Percentiles rank a stretch among this genome's conserved stretches.
These are phyloP conservation scores for Drosophila oshimai DNA, from an alignment of 1,140 invertebrate species.

Conservation along the genomic window DNA sequence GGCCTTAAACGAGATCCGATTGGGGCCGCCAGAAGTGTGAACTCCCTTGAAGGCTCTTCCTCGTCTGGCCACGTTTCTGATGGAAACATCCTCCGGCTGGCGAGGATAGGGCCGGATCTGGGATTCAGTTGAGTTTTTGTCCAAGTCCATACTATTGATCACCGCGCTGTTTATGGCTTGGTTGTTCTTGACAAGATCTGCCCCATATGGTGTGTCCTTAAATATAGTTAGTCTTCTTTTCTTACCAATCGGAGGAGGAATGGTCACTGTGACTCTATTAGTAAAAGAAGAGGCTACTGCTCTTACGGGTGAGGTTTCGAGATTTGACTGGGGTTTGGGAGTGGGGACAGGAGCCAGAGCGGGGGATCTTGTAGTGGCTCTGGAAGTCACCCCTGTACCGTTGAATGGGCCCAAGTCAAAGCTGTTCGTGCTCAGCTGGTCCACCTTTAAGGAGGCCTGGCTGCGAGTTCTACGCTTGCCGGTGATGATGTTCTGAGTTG, in stretches of 20 bases:
- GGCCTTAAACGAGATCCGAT: background rate
- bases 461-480: conserved; percentile 64
- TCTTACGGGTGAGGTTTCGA: no score
- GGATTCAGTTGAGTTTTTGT: background rate
- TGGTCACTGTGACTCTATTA: no score
- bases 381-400: background rate
- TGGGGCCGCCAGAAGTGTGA: background rate
- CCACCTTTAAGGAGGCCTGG: conserved; percentile 50
- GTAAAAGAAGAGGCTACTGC: no score
- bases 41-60: conserved; percentile 1
- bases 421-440: conserved; percentile 15
- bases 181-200: background rate
- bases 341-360: background rate
- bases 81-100: conserved; percentile 4
- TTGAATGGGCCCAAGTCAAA: conserved; percentile 26
- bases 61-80: conserved; percentile 51
- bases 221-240: background rate
- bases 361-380: no score
- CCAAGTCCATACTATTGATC: background rate
- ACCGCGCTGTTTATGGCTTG: background rate
- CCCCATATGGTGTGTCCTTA: background rate
- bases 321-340: background rate
- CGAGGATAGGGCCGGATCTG: background rate
- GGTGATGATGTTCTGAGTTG: conserved; percentile 68
- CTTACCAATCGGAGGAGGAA: no score